A percentile compares a stretch with the other conserved stretches of the same genome.
Conservation (phyloP, 1,140 invertebrate species). For the Drosophila virilis region DNA sequence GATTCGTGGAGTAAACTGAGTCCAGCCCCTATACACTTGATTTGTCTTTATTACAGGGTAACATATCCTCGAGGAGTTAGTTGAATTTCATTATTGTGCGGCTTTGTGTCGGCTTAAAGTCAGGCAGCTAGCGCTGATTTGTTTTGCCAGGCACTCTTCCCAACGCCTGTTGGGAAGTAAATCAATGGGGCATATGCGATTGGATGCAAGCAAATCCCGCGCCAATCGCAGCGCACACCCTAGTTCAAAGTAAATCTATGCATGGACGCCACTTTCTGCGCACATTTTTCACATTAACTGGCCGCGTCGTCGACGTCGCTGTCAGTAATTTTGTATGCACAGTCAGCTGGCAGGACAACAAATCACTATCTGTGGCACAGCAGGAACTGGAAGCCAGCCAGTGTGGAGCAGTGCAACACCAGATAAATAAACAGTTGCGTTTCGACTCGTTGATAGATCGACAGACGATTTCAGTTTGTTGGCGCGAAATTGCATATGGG, state of each 20-base stretch:
- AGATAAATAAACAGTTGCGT: constrained; percentile 69
- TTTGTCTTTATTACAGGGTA: constrained; percentile 9
- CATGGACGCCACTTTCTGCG: constrained; percentile 72
- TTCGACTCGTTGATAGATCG: constrained; percentile 66
- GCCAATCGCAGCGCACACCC: background rate
- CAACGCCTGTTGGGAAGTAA: constrained; percentile 50
- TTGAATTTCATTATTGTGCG: constrained; percentile 74
- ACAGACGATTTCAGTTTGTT: constrained; percentile 56
- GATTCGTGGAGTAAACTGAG: background rate
- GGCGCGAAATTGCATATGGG: constrained; percentile 52
- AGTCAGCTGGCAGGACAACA: constrained; percentile 74
- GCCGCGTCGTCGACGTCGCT: constrained; percentile 39
- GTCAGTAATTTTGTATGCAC: constrained; percentile 81
- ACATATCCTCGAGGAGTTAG: constrained; percentile 38
- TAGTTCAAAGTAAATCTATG: constrained; percentile 63
- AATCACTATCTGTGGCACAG: constrained; percentile 61
- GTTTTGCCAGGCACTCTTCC: constrained; percentile 38
- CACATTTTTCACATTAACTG: constrained; percentile 82
- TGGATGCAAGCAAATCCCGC: constrained; percentile 57
- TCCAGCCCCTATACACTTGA: background rate
- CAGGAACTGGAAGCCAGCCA: constrained; percentile 11
- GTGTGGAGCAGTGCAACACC: constrained; percentile 32
- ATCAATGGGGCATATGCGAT: constrained; percentile 61
- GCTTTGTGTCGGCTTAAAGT: constrained; percentile 77
- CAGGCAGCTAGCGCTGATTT: constrained; percentile 62